Conservation (phyloP, 2,797 vertebrate genomes). For the Crenuchus spilurus region DNA sequence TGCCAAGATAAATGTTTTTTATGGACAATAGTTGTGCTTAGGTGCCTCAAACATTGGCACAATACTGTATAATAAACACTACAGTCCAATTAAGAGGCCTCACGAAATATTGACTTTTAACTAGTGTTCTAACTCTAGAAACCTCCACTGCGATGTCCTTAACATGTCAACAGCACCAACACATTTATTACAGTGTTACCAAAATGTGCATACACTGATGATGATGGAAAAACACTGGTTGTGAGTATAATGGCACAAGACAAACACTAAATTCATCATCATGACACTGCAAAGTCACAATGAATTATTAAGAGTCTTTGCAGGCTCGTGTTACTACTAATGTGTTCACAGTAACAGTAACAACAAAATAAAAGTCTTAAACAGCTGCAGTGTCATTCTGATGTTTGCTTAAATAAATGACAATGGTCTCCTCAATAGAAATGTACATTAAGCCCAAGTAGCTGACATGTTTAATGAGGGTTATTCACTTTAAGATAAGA, state of each 20-base stretch:
- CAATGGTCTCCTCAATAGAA: too few species aligned
- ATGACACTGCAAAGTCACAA: slow-evolving; percentile 31
- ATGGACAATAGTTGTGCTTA: too few species aligned
- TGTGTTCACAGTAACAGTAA: slow-evolving; percentile 3
- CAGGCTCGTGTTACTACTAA: slow-evolving; percentile 15
- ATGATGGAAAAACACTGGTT: slow-evolving; percentile 3
- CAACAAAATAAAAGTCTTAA: neutral
- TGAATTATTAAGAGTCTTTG: slow-evolving; percentile 27
- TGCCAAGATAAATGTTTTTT: too few species aligned
- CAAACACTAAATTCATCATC: slow-evolving; percentile 21
- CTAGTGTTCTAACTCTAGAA: too few species aligned
- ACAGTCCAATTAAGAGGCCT: too few species aligned
- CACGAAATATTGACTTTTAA: too few species aligned
- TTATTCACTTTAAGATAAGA: too few species aligned
- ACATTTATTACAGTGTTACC: slow-evolving; percentile 32
- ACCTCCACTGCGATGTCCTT: too few species aligned
- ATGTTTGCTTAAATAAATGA: neutral
- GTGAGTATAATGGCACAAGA: slow-evolving; percentile 24
- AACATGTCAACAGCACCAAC: neutral
- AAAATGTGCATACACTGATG: slow-evolving; percentile 38
- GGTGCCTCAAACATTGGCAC: too few species aligned
- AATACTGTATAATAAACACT: too few species aligned
- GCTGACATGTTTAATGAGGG: neutral
- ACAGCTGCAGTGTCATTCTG: neutral
- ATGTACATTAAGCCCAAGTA: neutral